Percentiles rank a stretch among this genome's conserved stretches.
phyloP scores from a whole-genome alignment of 2,113 vertebrate species.

The Myanophis thanlyinensis region DNA sequence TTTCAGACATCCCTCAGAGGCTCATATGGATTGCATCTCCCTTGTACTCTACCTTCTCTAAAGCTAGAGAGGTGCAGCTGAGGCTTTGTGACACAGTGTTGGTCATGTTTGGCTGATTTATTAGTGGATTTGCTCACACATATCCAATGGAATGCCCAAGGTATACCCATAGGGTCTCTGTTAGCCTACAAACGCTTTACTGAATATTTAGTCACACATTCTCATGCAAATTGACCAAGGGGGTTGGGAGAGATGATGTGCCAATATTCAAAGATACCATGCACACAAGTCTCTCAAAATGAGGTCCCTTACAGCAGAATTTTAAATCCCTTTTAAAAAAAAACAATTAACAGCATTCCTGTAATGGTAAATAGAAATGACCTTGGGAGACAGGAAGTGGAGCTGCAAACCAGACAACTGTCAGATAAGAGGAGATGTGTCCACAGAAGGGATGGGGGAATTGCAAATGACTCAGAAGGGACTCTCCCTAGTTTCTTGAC shows the following conservation, averaged over 20 bases:
- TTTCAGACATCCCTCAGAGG: background rate
- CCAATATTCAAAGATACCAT: background rate
- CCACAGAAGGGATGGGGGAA: background rate
- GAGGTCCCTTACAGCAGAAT: background rate
- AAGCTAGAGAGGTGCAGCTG: background rate
- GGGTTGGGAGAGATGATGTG: background rate
- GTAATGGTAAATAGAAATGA: background rate
- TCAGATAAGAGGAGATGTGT: background rate
- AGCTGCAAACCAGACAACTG: background rate
- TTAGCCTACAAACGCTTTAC: background rate
- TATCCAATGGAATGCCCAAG: background rate
- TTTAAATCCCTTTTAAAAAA: background rate
- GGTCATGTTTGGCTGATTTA: background rate
- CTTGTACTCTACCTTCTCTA: background rate
- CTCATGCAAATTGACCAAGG: background rate
- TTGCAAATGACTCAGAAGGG: background rate
- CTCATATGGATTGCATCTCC: background rate
- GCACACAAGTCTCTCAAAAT: background rate
- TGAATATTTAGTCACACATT: background rate
- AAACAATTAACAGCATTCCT: background rate
- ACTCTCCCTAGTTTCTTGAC: background rate
- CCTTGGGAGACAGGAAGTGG: background rate
- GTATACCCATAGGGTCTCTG: background rate
- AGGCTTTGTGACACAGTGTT: background rate
- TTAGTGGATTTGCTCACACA: background rate